Percentiles rank a stretch among this genome's conserved stretches.
These are phyloP conservation scores for Hippopotamus amphibius DNA, from an alignment of 2,113 vertebrate species.

Conservation along the genomic window DNA sequence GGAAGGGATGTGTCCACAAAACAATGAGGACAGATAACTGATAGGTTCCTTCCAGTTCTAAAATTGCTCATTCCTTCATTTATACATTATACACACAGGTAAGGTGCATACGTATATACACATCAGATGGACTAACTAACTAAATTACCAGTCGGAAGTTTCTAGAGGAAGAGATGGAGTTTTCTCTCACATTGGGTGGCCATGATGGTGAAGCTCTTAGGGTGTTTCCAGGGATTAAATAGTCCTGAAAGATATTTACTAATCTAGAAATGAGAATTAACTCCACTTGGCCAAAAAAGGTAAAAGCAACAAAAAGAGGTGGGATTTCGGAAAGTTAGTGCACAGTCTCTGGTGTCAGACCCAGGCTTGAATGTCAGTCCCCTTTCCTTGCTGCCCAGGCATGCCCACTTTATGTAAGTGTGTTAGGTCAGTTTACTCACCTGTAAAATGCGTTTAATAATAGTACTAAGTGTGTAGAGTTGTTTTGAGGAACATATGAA, in stretches of 20 bases:
- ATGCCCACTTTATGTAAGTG: not conserved
- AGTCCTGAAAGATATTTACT: not conserved
- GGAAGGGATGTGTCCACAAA: not conserved
- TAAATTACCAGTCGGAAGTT: not conserved
- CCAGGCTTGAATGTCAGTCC: not conserved
- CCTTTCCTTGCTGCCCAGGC: not conserved
- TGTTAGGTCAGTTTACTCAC: not conserved
- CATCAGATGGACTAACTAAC: not conserved
- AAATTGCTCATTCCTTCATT: not conserved
- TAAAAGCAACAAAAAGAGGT: not conserved
- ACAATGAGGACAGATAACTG: not conserved
- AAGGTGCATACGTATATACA: not conserved
- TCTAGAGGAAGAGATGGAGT: not conserved
- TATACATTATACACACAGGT: not conserved
- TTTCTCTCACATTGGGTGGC: not conserved
- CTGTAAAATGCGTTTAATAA: not conserved
- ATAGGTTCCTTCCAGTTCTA: not conserved
- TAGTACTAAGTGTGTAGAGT: not conserved
- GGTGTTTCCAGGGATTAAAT: not conserved
- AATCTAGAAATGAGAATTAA: conserved; percentile 37
- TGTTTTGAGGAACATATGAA: not conserved
- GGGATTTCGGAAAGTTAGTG: not conserved
- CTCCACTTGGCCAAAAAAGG: not conserved
- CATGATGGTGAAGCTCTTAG: not conserved
- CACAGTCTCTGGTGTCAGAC: not conserved